These are phyloP conservation scores for Tylochromis polylepis DNA, from an alignment of 2,113 vertebrate species.

Conservation along the genomic window DNA sequence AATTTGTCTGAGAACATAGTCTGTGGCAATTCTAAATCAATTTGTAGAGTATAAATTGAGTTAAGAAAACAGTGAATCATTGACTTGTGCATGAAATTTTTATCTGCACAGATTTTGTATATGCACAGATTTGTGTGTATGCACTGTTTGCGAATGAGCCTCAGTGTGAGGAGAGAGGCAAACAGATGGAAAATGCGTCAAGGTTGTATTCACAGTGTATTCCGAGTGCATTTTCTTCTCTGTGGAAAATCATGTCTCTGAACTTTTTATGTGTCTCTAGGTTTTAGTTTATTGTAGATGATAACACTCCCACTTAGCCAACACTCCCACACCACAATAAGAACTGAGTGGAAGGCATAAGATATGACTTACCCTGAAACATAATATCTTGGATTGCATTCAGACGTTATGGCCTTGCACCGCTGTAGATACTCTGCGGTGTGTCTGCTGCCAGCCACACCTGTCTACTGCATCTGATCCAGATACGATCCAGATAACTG, in stretches of 20 bases:
- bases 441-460: background rate
- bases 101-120: background rate
- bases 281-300: background rate
- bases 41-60: background rate
- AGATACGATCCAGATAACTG: constrained; percentile 3
- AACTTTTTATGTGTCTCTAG: background rate
- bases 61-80: background rate
- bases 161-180: background rate
- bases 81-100: background rate
- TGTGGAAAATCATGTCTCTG: background rate
- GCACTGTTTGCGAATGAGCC: background rate
- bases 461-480: constrained; percentile 15
- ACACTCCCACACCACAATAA: background rate
- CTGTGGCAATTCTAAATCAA: too few relatives aligned
- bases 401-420: background rate
- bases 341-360: background rate
- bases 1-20: too few relatives aligned
- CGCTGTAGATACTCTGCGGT: background rate
- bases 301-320: background rate
- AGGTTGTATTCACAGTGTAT: background rate
- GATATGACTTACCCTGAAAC: background rate
- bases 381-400: background rate
- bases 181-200: background rate
- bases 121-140: background rate
- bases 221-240: background rate